A percentile compares a stretch with the other conserved stretches of the same genome.
These are phyloP conservation scores for Samia ricini DNA, from an alignment of 1,140 invertebrate species.

Conservation along the genomic window DNA sequence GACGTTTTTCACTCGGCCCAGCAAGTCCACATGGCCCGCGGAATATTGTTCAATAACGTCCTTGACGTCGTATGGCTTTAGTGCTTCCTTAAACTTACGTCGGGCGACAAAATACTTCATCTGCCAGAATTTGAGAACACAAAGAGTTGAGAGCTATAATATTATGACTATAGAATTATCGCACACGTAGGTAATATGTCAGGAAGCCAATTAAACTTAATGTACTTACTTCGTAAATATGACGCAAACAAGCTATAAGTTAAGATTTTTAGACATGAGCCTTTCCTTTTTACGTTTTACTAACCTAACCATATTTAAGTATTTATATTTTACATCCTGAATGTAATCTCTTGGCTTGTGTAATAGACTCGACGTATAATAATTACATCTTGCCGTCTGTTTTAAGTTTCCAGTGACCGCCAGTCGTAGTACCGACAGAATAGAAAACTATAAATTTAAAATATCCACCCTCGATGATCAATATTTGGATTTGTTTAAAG, in stretches of 20 bases:
- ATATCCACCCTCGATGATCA: no score
- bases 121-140: constrained; percentile 78
- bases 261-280: no score
- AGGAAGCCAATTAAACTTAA: background rate
- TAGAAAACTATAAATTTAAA: no score
- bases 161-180: background rate
- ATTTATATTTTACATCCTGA: no score
- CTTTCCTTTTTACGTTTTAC: no score
- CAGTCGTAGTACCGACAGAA: no score
- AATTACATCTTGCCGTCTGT: background rate
- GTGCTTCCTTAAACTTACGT: constrained; percentile 96
- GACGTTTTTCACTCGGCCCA: constrained; percentile 93
- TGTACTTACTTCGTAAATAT: background rate
- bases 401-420: background rate
- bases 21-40: constrained; percentile 93
- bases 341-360: background rate
- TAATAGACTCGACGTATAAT: background rate
- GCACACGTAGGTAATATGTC: background rate
- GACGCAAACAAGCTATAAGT: no score
- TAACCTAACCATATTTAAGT: no score
- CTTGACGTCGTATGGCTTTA: constrained; percentile 98
- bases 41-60: constrained; percentile 98
- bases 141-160: constrained; percentile 6
- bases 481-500: no score
- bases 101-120: constrained; percentile 96